Base-by-base conservation (phyloP, 2,113 vertebrate genomes). In the Apteryx owenii region DNA sequence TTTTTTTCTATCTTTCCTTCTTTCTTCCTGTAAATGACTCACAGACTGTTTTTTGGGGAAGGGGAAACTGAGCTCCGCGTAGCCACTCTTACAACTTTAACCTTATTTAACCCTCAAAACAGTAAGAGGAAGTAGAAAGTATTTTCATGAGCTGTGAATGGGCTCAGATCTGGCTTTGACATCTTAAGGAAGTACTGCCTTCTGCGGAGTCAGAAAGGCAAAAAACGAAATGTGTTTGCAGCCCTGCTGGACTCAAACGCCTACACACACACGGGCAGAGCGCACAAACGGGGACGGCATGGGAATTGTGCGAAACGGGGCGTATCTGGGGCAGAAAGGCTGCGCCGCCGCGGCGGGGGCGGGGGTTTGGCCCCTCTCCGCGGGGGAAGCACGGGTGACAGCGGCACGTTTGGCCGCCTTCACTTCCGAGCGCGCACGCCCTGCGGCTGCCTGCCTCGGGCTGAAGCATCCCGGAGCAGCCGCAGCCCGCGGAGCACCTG, bases 121-220 rank as follows among this genome's bases (percentile, higher is more conserved):
- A 92, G 88, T 69, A 68, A 94, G 90, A 96, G 97, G 97, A 97
- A 97, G 93, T 94, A 70, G 70, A 10, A 76, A 93, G 75, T n/a
- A 93, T 96, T 96, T 96, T 89, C 93, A 91, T 7, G 89, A 93
- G 94, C 91, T 91, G 96, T 82, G 94, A 96, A 95, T 16, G 71
- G 91, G 78, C 87, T 96, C 89, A 85, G 95, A 95, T 96, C 95
- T 91, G 48, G 1, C 78, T 89, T 85, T 91, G 94, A 87, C 87
- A 71, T 91, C 78, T 85, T 40, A 87, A 97, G 94, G 94, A 97
- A 96, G 93, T 80, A 36, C 51, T 91, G 91, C 28, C 54, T 91
- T 68, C 61, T 91, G 89, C 77, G 71, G 72, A 89, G 69, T 40
- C 77, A 92, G 17, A 89, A 90, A 81, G 2, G 60, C 25, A 7